Evolutionary conservation across 2,888 invertebrate species (phyloP).

Genomic region (Papilio elwesi): DNA sequence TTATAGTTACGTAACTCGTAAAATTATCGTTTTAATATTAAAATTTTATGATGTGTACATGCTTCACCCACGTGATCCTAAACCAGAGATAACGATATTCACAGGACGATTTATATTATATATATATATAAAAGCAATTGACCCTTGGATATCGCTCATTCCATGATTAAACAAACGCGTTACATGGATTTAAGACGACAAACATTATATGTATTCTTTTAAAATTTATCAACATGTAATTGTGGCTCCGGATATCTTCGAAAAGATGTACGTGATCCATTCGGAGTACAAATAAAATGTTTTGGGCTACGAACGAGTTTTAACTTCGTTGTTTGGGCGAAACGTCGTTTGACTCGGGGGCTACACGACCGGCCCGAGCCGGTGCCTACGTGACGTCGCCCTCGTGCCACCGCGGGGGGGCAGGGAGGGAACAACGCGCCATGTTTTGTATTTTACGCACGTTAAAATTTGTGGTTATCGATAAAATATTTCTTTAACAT

Average conservation of each 20-base stretch:
- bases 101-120: background rate
- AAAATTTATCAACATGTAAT: background rate
- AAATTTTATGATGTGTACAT: background rate
- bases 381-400: conserved; percentile 80
- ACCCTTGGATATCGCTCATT: no score
- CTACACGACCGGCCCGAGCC: conserved; percentile 36
- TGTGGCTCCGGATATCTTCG: background rate
- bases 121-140: no score
- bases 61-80: background rate
- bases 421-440: conserved; percentile 58
- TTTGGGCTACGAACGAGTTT: conserved; percentile 35
- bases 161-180: no score
- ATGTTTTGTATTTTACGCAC: conserved; percentile 74
- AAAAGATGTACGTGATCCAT: conserved; percentile 9
- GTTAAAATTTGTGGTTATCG: conserved; percentile 34
- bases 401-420: conserved; percentile 64
- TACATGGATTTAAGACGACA: no score
- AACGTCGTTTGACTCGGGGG: conserved; percentile 35
- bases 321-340: conserved; percentile 6
- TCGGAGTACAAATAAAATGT: conserved; percentile 12
- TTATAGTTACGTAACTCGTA: background rate
- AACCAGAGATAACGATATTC: background rate
- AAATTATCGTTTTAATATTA: background rate
- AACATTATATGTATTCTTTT: background rate
- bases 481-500: conserved; percentile 10